phyloP scores from a whole-genome alignment of 2,888 invertebrate species.

The Dascillus cervinus region DNA sequence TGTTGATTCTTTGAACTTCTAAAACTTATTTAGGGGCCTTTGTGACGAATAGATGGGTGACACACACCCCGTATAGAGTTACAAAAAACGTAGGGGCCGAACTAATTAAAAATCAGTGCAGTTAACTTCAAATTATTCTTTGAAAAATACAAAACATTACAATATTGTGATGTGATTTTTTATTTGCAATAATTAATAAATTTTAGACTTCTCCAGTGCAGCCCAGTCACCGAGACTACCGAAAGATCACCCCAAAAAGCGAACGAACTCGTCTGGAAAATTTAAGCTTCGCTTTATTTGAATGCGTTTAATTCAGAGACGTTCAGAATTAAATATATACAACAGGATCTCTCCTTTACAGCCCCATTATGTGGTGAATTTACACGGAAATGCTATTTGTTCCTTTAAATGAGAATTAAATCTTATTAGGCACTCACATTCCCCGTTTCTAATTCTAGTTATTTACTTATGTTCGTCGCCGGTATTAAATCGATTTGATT shows the following conservation, averaged over 20 bases:
- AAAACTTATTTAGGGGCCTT: too few relatives aligned
- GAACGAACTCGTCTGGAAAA: constrained; percentile 17
- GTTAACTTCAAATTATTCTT: too few relatives aligned
- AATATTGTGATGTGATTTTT: too few relatives aligned
- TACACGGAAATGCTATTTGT: constrained; percentile 24
- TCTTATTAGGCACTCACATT: constrained; percentile 20
- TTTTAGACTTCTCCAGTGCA: constrained; percentile 10
- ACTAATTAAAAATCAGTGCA: too few relatives aligned
- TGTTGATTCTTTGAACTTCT: too few relatives aligned
- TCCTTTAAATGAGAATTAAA: constrained; percentile 22
- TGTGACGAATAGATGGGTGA: too few relatives aligned
- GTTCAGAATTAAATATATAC: constrained; percentile 21
- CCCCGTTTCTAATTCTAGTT: constrained; percentile 11
- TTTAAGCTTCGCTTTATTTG: constrained; percentile 20
- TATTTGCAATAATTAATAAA: too few relatives aligned
- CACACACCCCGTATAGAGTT: too few relatives aligned
- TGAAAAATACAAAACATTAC: too few relatives aligned
- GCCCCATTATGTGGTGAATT: constrained; percentile 22
- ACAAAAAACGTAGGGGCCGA: too few relatives aligned
- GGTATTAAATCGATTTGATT: too few relatives aligned
- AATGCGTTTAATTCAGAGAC: constrained; percentile 21
- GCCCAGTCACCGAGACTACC: constrained; percentile 2
- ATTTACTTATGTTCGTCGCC: too few relatives aligned
- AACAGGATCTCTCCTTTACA: constrained; percentile 18
- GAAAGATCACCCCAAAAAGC: constrained; percentile 16